Base-by-base conservation (phyloP, 2,888 invertebrate genomes). In the Sphaerophoria rueppellii region DNA sequence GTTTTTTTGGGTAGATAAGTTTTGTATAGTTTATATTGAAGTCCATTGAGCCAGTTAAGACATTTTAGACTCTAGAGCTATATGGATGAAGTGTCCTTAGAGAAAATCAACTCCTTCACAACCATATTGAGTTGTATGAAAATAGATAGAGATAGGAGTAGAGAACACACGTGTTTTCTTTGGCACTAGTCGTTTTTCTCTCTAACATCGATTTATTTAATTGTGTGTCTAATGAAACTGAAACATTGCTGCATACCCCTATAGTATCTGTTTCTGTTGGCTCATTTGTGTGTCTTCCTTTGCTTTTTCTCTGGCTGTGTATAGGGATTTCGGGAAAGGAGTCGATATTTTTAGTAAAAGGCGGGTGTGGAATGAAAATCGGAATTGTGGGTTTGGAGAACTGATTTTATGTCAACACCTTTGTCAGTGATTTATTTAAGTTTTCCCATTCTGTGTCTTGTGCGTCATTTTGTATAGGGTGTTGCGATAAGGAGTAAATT, bases 191-290 rank as follows among this genome's bases (percentile, higher is more conserved):
- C 58, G 71, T 71, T 52, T 58, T 71, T 80, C 75, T 72, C 35
- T 65, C 65, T 24, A 24, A 50, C 75, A 72, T 71, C 83, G 83
- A 83, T 83, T 80, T 83, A 90, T 88, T 90, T 90, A 90, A 91
- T 90, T 90, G 90, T 89, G 90, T 91, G 90, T 89, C 89, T 90
- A 91, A 91, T 90, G 91, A 89, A 89, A 90, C 89, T 90, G 90
- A 88, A 90, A 91, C 89, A 80, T 24, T 24, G 24, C 24, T 24
- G 24, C 24, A 24, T 24, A 24, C 24, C 79, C 63, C 40, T 40
- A 9, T 9, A 9, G 82, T 74, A 78, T 81, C 76, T 72, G 75
- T 79, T 70, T 58, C 63, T 71, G 14, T 46, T 58, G 69, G 6
- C 63, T 61, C 46, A 40, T 4, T 32, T 54, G 34, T 57, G 35